Conservation (phyloP, 2,113 vertebrate genomes). For the Hucho hucho region DNA sequence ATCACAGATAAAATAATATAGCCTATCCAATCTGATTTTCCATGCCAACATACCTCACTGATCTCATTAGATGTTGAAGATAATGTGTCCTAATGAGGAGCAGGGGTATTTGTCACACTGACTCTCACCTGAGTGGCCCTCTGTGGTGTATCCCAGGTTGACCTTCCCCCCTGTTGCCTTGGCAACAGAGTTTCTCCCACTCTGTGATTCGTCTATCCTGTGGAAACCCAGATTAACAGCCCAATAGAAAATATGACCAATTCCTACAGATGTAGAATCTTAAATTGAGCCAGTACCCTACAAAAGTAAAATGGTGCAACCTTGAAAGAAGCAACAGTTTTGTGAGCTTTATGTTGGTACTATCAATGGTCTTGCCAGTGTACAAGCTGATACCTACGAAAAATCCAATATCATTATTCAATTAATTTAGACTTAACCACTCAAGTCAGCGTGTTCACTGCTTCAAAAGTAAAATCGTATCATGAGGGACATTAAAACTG, state of each 20-base stretch:
- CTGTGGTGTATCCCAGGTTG: slow-evolving; percentile 59
- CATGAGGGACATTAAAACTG: too few species aligned
- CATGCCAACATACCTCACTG: not conserved
- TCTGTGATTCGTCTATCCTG: slow-evolving; percentile 50
- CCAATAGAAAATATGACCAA: slow-evolving; percentile 36
- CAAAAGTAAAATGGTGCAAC: too few species aligned
- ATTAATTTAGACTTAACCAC: too few species aligned
- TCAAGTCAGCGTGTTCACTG: too few species aligned
- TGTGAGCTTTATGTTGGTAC: too few species aligned
- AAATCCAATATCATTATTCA: too few species aligned
- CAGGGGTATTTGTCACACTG: not conserved
- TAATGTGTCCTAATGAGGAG: not conserved
- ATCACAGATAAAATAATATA: not conserved
- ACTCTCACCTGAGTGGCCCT: slow-evolving; percentile 56
- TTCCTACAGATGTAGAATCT: slow-evolving; percentile 1
- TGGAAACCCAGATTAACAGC: slow-evolving; percentile 21
- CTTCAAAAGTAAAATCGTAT: too few species aligned
- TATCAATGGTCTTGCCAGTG: too few species aligned
- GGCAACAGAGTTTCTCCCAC: slow-evolving; percentile 31
- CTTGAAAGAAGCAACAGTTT: too few species aligned
- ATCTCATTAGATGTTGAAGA: too few species aligned
- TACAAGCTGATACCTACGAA: too few species aligned
- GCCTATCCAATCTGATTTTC: not conserved
- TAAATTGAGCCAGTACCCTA: too few species aligned
- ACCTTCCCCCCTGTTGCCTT: slow-evolving; percentile 47